These are phyloP conservation scores for Micromys minutus DNA, from an alignment of 2,113 vertebrate species.

Conservation along the genomic window DNA sequence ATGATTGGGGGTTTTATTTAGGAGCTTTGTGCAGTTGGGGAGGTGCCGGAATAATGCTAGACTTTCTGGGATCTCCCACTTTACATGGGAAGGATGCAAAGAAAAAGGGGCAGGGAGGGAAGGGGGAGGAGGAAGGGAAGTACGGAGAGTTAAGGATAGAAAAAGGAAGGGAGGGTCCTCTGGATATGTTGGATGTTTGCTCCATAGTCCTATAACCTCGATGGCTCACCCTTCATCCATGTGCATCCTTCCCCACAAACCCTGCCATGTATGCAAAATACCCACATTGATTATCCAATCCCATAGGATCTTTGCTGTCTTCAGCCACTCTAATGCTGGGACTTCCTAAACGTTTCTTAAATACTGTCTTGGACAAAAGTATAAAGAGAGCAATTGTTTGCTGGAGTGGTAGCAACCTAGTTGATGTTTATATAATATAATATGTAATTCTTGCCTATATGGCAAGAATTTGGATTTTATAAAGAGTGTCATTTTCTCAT, in stretches of 20 bases:
- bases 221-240: not conserved
- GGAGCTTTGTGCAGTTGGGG: not conserved
- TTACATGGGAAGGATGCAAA: not conserved
- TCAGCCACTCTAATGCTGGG: not conserved
- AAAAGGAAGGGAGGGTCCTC: accelerated
- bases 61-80: slow-evolving; percentile 5
- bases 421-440: not conserved
- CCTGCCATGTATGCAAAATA: not conserved
- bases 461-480: not conserved
- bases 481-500: not conserved
- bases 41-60: not conserved
- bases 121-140: accelerated
- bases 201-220: not conserved
- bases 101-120: not conserved
- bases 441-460: too few relatives aligned
- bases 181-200: not conserved
- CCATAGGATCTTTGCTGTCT: not conserved
- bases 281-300: not conserved
- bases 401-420: not conserved
- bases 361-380: not conserved
- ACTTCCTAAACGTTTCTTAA: slow-evolving; percentile 38
- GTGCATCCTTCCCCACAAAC: not conserved
- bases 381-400: not conserved
- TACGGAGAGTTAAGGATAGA: not conserved
- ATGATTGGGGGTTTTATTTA: slow-evolving; percentile 49